Evolutionary conservation across 30 jellyfish, hydroid and myxozoan species (phyloP), one percentile per base, ranked within the genome.

Genomic region (Morbakka virulenta): DNA sequence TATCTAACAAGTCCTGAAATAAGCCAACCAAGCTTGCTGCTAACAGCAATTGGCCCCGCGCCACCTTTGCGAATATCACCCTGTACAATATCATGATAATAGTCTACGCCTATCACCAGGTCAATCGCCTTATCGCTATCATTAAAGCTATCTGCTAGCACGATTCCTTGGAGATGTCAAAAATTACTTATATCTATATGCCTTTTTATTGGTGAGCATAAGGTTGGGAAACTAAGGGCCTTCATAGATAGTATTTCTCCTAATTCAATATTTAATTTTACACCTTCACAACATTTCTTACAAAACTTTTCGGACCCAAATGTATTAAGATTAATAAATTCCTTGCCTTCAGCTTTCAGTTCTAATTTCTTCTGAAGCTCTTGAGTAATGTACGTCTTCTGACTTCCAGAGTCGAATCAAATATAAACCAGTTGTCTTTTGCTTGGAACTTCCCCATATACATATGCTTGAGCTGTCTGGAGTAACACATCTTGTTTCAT

Each of bases 11-110:
- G 85, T 28, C 85, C 85, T 20, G 76, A 29, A 31, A 74, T 23
- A 1, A 74, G 76, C 85, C 85, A 74, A 53, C 83, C 83, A 29
- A 72, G 72, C 74, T 48, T 72, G 52, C 83, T 72, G 61, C 83
- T 72, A 2, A 74, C 76, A 20, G 85, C 85, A 50, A 51, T 76
- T 4, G 85, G 85, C 27, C 85, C 85, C 35, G 50, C 51, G 49
- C 53, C 61, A n/a, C 85, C 85, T 33, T 53, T 74, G 28, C 51
- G 30, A 28, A 74, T 76, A 11, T 74, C 76, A 24, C 85, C 83
- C 35, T 23, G 2, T 21, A 72, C 72, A 30, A 74, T 20, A 74
- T 52, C 61, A 52, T 74, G 51, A 31, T 50, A 74, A 74, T 74
- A 35, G 35, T 74, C 85, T 49, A 63, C 85, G 31, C 85, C 85